phyloP scores from a whole-genome alignment of 2,113 vertebrate genomes.

The Phyllostomus discolor region DNA sequence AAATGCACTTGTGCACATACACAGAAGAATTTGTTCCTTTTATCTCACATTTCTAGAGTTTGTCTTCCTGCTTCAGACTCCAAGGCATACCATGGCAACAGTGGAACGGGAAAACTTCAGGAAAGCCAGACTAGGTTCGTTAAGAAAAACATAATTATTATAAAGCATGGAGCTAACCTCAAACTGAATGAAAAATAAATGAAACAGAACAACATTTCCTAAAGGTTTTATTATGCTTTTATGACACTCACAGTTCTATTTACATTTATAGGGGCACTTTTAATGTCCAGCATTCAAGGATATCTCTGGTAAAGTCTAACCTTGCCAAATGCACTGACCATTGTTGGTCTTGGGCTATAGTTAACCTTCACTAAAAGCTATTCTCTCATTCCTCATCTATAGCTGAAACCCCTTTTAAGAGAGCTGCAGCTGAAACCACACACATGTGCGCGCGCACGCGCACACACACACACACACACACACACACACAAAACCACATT shows the following conservation, averaged over 20 bases:
- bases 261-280: background rate
- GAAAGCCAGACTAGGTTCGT: background rate
- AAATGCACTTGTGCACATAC: background rate
- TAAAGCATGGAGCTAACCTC: background rate
- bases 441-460: background rate
- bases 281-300: background rate
- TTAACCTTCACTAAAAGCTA: background rate
- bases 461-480: background rate
- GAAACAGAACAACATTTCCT: background rate
- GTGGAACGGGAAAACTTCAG: background rate
- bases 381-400: background rate
- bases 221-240: background rate
- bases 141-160: background rate
- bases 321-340: background rate
- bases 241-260: background rate
- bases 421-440: background rate
- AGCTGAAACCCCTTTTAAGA: background rate
- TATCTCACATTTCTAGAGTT: background rate
- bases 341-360: background rate
- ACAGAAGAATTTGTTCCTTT: constrained; percentile 6
- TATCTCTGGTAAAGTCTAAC: background rate
- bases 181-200: background rate
- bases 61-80: background rate
- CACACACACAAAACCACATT: background rate
- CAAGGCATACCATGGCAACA: background rate